Evolutionary conservation across 2,888 invertebrate species (phyloP).

Genomic region (Eucriotettix oculatus): DNA sequence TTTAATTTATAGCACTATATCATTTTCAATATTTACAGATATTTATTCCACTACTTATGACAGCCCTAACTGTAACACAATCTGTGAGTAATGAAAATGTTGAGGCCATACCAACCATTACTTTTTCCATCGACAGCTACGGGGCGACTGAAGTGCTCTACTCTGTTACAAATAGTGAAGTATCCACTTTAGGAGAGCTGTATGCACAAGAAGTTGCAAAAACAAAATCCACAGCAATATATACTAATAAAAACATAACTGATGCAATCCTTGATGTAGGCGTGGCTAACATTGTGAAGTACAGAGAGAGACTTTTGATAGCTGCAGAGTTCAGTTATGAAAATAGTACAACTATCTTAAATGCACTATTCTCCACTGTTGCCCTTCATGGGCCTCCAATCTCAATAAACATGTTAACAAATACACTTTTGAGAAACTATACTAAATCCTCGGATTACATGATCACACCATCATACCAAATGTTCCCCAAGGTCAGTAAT

Average conservation of each 20-base stretch:
- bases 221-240: not conserved
- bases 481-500: too few species aligned
- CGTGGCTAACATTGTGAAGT: not conserved
- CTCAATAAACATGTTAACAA: conserved; percentile 32
- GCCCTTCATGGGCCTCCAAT: conserved; percentile 35
- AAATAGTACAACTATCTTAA: not conserved
- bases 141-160: not conserved
- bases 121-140: not conserved
- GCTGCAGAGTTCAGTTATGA: not conserved
- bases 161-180: not conserved
- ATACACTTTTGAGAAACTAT: conserved; percentile 25
- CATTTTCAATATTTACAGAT: not conserved
- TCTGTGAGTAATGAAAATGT: not conserved
- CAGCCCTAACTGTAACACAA: not conserved
- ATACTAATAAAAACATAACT: not conserved
- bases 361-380: conserved; percentile 28
- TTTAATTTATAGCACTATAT: too few species aligned
- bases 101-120: not conserved
- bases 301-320: not conserved
- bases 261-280: not conserved
- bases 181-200: not conserved
- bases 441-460: conserved; percentile 12
- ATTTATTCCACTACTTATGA: not conserved
- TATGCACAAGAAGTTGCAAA: not conserved
- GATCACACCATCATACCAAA: too few species aligned